Conservation (phyloP, 2,113 vertebrate genomes). For the Myiagra hebetior region DNA sequence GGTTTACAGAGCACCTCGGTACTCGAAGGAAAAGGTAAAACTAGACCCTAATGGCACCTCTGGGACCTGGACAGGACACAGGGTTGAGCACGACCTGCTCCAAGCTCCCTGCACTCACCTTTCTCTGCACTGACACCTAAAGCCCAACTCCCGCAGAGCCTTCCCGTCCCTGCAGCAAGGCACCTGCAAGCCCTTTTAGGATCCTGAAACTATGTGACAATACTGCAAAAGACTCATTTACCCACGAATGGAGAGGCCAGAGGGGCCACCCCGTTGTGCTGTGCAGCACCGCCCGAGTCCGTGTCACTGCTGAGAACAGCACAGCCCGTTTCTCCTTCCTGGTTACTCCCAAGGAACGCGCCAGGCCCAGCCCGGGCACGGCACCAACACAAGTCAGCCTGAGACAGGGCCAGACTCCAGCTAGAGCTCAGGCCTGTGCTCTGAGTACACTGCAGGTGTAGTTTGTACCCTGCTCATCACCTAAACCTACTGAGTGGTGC, state of each 20-base stretch:
- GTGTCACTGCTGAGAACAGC: fast-evolving
- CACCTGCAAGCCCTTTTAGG: background rate
- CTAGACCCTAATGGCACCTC: background rate
- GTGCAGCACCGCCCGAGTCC: fast-evolving
- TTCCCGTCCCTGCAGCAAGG: background rate
- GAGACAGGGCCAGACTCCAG: background rate
- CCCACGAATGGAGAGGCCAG: background rate
- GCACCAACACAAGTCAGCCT: background rate
- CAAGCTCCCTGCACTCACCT: fast-evolving
- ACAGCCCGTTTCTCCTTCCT: background rate
- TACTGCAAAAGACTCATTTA: background rate
- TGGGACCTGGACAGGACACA: background rate
- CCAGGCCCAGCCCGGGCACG: background rate
- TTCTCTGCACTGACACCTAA: background rate
- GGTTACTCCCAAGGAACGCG: background rate
- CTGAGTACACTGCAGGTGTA: fast-evolving
- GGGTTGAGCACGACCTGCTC: background rate
- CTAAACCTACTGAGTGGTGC: background rate
- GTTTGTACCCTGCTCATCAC: background rate
- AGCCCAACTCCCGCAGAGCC: background rate
- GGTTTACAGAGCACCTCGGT: background rate
- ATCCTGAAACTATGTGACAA: background rate
- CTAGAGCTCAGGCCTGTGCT: background rate
- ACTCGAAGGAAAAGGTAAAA: background rate
- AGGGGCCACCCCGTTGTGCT: background rate